Conservation (phyloP, 2,797 vertebrate species). For the Tenualosa thibaudeaui region DNA sequence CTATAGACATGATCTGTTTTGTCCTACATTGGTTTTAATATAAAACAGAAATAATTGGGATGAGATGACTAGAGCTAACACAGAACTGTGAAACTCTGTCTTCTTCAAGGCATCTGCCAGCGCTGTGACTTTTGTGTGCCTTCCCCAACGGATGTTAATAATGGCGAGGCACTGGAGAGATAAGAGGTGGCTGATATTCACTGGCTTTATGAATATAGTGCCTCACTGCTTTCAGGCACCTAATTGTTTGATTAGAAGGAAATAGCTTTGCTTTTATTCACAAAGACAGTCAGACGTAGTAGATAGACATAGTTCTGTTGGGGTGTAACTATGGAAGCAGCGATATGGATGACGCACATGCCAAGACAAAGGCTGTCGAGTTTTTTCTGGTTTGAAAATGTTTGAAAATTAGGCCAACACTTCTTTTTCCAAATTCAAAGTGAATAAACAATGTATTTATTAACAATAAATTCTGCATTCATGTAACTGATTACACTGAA, state of each 20-base stretch:
- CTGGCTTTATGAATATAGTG: not conserved
- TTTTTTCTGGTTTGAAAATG: not conserved
- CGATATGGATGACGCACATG: not conserved
- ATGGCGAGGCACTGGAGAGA: not conserved
- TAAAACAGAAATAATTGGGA: not conserved
- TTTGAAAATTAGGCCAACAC: not conserved
- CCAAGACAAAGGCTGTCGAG: not conserved
- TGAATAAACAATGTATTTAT: not conserved
- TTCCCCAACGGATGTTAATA: not conserved
- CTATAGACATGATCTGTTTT: not conserved
- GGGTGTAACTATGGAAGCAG: not conserved
- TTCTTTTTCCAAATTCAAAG: not conserved
- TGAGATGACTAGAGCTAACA: not conserved
- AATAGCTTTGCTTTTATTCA: conserved; percentile 13
- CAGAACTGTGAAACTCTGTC: not conserved
- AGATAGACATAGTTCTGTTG: not conserved
- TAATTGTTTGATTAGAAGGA: conserved; percentile 23
- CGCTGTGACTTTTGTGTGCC: not conserved
- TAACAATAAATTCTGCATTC: not conserved
- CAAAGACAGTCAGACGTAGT: not conserved
- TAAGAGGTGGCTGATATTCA: not conserved
- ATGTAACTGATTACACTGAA: not conserved
- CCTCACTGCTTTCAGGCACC: not conserved
- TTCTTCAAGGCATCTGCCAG: not conserved
- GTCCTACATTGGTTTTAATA: not conserved